Base-by-base conservation (phyloP, 1,140 invertebrate genomes). In the Prorops nasuta region DNA sequence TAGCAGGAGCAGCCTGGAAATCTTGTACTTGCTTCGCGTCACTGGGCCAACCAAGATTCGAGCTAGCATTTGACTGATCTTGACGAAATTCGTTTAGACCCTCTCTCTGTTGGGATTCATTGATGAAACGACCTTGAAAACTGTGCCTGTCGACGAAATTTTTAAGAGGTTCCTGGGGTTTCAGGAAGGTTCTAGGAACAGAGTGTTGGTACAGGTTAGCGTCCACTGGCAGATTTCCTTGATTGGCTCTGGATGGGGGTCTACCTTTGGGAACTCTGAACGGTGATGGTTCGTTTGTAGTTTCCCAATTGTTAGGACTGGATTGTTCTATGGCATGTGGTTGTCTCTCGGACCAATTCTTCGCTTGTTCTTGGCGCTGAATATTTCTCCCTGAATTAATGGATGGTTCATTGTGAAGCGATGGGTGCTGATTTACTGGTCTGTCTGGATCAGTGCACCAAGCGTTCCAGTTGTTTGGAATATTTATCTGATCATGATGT, bases 211-310 rank as follows among this genome's bases (percentile, higher is more conserved):
- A 66, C n/a, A 53, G 56, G 19, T 49, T 63, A 12, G 58, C 3
- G 3, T 72, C 73, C 7, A 53, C 9, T 2, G 53, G 44, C 28
- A 54, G 44, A 39, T 67, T 69, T n/a, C n/a, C n/a, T 20, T 74
- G 74, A 51, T 49, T 67, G 1, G 65, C 60, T 44, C 83, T 73
- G 1, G 85, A 86, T 8, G 84, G 84, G 16, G 84, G 84, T 58
- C 84, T 78, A 2, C 83, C 84, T 67, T 82, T 85, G 2, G 84
- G 84, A 2, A 86, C 81, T 58, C 84, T 73, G 58, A 86, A 86
- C 2, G 84, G 76, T 7, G 80, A 78, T 20, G 80, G 80, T 52
- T 81, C 79, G 55, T 69, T 46, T 14, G 63, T 19, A 7, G 57
- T 32, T 42, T 71, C 70, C 69, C 71, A 72, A 15, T 49, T 43